Base-by-base conservation (phyloP, 1,140 invertebrate genomes). In the Latrodectus geometricus region DNA sequence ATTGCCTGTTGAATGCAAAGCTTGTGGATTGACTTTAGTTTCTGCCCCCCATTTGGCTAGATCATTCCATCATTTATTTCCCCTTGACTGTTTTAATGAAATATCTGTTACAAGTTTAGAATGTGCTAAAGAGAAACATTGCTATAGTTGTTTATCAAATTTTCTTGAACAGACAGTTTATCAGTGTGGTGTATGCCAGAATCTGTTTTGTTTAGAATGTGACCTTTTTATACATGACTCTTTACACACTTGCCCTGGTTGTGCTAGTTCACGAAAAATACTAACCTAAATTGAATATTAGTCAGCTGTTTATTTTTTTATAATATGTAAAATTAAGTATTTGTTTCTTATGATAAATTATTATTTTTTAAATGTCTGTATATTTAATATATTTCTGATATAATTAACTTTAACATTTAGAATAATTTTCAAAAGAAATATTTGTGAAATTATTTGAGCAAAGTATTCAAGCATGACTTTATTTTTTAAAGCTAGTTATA, bases 1-100 rank as follows among this genome's bases (percentile, higher is more conserved):
- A 91, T 93, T 99, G 88, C 98, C 98, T 0, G 96, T 97, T 0
- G 98, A 99, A 92, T 99, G 98, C 91, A 94, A 95, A 90, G 95
- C 96, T 15, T 99, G 98, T 92, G 97, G 92, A 92, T 92, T 99
- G 48, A 99, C 97, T 5, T 92, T 99, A n/a, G 98, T 99, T 7
- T 99, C 98, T 9, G 97, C 98, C 14, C 97, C 98, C 17, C 98
- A 99, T 93, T 93, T 99, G 65, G 98, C 98, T 11, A 93, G 98
- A 86, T 99, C 97, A 0, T 99, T 99, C 92, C 98, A 99, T 91
- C 97, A 99, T 92, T 92, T 99, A 78, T 99, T 99, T 92, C 97
- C 97, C 8, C 95, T 98, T 11, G 94, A 95, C 74, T 92, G 95
- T 80, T 99, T 96, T 90, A 93, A 93, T 89, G 96, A 99, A 92